phyloP scores from a whole-genome alignment of 1,140 invertebrate species.

The Eurosta solidaginis region DNA sequence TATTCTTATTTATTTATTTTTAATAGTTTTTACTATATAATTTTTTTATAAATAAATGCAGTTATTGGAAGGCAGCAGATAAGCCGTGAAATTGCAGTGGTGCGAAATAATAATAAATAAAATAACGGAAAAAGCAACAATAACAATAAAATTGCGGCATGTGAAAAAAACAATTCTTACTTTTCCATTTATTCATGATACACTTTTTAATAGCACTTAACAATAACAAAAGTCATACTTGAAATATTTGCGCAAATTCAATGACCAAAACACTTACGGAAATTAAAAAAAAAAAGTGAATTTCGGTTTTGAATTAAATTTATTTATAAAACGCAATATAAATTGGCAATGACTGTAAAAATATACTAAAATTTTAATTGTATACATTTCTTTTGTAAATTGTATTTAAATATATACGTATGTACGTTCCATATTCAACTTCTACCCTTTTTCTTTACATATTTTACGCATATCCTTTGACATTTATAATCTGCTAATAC shows the following conservation, averaged over 20 bases:
- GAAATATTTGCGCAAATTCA: constrained; percentile 1
- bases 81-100: not conserved
- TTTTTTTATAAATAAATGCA: not conserved
- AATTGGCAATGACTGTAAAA: too few species aligned
- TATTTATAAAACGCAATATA: too few species aligned
- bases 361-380: too few species aligned
- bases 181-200: not conserved
- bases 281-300: not conserved
- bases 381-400: not conserved
- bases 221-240: not conserved
- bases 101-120: not conserved
- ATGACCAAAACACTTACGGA: not conserved
- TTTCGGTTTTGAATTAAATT: too few species aligned
- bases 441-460: too few species aligned
- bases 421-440: not conserved
- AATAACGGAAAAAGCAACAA: too few species aligned
- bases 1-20: not conserved
- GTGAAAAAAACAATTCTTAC: too few species aligned
- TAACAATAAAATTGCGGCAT: too few species aligned
- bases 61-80: constrained; percentile 3
- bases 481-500: not conserved
- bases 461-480: not conserved
- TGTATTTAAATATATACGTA: not conserved
- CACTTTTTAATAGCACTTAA: not conserved
- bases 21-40: not conserved